Evolutionary conservation across 2,888 invertebrate genomes (phyloP), one percentile per base, ranked within the genome.

Genomic region (Phengaris arion): DNA sequence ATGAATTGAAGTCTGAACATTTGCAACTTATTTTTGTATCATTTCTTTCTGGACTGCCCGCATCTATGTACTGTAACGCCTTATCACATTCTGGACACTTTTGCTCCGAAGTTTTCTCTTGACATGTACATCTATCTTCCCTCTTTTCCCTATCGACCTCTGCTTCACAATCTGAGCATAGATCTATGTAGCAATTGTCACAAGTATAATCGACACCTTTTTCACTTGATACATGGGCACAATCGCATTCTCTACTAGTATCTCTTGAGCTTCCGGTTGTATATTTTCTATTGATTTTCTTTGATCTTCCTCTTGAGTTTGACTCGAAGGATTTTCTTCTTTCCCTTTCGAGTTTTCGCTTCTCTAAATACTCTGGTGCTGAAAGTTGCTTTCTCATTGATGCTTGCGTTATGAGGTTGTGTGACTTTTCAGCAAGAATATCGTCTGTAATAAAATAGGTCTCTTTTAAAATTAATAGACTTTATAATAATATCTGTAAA

Each of bases 301-400:
- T 94, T 9, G 95, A 87, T 79, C 95, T 92, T 12, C 94, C 94
- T 81, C 95, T 87, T 68, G 94, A 86, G 70, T 95, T 94, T 74
- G 94, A 94, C 84, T 96, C 96, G 75, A 92, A 93, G 2, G 95
- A 95, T 84, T 95, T 95, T 80, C 95, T 88, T 82, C 96, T 94
- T 74, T 96, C 96, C 74, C 96, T 93, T 81, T 96, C 96, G 75
- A 96, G 94, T 85, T 97, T 97, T 51, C 98, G 94, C 80, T 97
- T 96, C 85, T 98, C 98, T 77, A 98, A 93, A 87, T 98, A 98
- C 81, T 98, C 98, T 0, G 98, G 98, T 0, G 98, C 98, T 48
- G 97, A 96, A 75, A 96, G 94, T 82, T 96, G 96, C 81, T 96
- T 96, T 78, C 96, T 95, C 85, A 96, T 95, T 2, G 95, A 94